A percentile compares a stretch with the other conserved stretches of the same genome.
phyloP scores from a whole-genome alignment of 1,140 invertebrate genomes.

The Arctopsyche grandis region DNA sequence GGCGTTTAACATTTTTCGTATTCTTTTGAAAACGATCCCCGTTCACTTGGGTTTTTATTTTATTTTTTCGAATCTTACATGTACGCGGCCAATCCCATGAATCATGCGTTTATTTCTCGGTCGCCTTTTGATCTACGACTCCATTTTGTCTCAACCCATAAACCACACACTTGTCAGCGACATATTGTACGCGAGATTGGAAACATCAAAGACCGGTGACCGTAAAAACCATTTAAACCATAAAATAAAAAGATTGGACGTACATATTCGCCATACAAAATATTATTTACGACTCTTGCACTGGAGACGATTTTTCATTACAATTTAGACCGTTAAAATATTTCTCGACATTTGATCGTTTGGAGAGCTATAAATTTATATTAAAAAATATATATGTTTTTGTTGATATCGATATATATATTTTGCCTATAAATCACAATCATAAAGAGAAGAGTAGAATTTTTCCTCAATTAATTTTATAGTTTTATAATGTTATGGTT shows the following conservation, averaged over 20 bases:
- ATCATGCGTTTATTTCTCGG: slow-evolving; percentile 28
- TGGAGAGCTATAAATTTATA: no score
- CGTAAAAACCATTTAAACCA: slow-evolving; percentile 32
- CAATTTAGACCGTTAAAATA: neutral
- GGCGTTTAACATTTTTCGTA: neutral
- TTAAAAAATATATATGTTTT: no score
- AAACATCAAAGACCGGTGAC: slow-evolving; percentile 40
- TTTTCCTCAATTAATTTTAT: no score
- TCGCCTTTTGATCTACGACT: slow-evolving; percentile 26
- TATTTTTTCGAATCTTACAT: neutral
- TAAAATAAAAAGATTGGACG: slow-evolving; percentile 10
- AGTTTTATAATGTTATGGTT: no score
- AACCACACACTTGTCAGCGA: slow-evolving; percentile 23
- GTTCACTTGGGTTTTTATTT: neutral
- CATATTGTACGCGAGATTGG: slow-evolving; percentile 23
- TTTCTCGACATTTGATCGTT: neutral
- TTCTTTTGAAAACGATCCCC: neutral
- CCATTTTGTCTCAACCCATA: slow-evolving; percentile 34
- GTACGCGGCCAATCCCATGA: slow-evolving; percentile 5
- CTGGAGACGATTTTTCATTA: neutral
- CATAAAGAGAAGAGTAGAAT: no score
- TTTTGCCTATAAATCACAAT: no score
- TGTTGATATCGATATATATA: no score
- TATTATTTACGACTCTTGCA: neutral
- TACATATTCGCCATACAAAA: neutral